Base-by-base conservation (phyloP, 2,797 vertebrate species). In the Falco concolor region DNA sequence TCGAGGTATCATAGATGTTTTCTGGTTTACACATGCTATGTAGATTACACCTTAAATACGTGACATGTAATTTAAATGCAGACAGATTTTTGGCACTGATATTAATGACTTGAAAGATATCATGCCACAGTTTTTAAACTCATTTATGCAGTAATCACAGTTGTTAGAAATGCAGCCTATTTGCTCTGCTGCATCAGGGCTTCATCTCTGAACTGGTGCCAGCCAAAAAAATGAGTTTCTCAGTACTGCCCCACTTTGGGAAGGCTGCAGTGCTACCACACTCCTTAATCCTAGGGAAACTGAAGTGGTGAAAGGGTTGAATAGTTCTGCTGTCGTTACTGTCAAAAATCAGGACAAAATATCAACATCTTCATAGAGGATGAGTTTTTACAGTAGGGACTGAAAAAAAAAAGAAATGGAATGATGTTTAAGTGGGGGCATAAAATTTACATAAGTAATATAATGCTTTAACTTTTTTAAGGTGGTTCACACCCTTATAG, bases 21-120 rank as follows among this genome's bases (percentile, higher is more conserved):
- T 95, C 77, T 90, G 89, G 17, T 92, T 90, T 80, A 85, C 53
- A 95, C 52, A 65, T 72, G 82, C 57, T 72, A 76, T 93, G 69
- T 95, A 92, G 49, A 94, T 85, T 77, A 73, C 13, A n/a, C 47
- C n/a, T 73, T 95, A 91, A 92, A 88, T 92, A 91, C 0, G 11
- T 90, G 94, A 72, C 28, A 44, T 27, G 14, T 12, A 65, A 20
- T 79, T 88, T 49, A 78, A 74, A 84, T 47, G 54, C n/a, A 70
- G 59, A 75, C 27, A 88, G 73, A 87, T 69, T 96, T 87, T 94
- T 91, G 79, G 82, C 84, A 81, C 34, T 23, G 21, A 30, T 59
- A 17, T 11, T 74, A 75, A 70, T 32, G 22, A 40, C 59, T 90
- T 95, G 61, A 97, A 95, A 61, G 70, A 63, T 69, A 88, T 42